Evolutionary conservation across 2,888 invertebrate genomes (phyloP).

Genomic region (Acrobasis suavella): DNA sequence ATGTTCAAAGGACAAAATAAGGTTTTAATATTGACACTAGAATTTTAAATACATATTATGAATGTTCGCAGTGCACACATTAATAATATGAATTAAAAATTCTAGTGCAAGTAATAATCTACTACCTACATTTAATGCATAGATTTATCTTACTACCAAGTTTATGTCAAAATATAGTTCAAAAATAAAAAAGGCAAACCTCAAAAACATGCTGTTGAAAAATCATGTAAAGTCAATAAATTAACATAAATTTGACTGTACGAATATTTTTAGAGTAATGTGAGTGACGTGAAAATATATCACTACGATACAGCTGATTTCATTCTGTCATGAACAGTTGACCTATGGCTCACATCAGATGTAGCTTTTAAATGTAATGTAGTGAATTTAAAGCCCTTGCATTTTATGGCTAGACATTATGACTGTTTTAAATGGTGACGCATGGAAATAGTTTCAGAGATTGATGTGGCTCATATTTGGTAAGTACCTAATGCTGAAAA

Average conservation of each 20-base stretch:
- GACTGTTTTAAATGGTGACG: constrained; percentile 14
- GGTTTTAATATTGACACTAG: too few relatives aligned
- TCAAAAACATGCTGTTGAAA: neutral
- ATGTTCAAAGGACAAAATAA: neutral
- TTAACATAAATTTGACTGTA: constrained; percentile 30
- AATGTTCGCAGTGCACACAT: too few relatives aligned
- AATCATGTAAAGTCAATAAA: constrained; percentile 26
- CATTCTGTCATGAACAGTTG: constrained; percentile 49
- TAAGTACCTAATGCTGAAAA: too few relatives aligned
- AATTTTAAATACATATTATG: too few relatives aligned
- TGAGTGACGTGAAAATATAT: constrained; percentile 55
- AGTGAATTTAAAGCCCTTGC: neutral
- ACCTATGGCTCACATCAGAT: constrained; percentile 35
- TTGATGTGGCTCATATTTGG: neutral
- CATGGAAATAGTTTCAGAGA: neutral
- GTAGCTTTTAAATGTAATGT: constrained; percentile 3
- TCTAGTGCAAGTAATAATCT: too few relatives aligned
- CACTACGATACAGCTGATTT: constrained; percentile 47
- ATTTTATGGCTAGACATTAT: constrained; percentile 10
- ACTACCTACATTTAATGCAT: too few relatives aligned
- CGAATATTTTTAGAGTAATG: constrained; percentile 41
- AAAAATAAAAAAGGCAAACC: neutral
- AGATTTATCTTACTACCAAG: too few relatives aligned
- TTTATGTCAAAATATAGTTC: neutral
- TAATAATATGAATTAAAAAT: too few relatives aligned